A percentile compares a stretch with the other conserved stretches of the same genome.
phyloP scores from a whole-genome alignment of 2,888 invertebrate genomes.

The Drosophila neonasuta region DNA sequence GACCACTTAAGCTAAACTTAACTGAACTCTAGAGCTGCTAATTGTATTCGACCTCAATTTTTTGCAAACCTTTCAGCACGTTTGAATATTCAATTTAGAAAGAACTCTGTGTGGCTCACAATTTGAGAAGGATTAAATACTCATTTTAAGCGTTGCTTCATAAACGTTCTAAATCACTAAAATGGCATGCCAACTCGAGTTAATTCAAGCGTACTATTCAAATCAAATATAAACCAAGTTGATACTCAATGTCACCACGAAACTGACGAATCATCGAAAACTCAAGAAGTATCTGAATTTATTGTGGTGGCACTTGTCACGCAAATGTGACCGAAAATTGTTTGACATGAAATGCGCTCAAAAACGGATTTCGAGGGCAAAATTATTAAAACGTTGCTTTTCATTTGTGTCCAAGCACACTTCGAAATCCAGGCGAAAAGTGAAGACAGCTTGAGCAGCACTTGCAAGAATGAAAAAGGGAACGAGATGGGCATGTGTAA shows the following conservation, averaged over 20 bases:
- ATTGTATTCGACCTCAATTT: too few relatives aligned
- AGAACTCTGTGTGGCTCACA: background rate
- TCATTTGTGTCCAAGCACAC: slow-evolving; percentile 61
- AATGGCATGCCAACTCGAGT: background rate
- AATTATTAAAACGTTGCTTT: slow-evolving; percentile 76
- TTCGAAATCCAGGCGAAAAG: slow-evolving; percentile 31
- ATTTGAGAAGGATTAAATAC: too few relatives aligned
- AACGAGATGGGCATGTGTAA: background rate
- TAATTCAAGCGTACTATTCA: slow-evolving; percentile 13
- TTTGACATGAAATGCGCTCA: slow-evolving; percentile 55
- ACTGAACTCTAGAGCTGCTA: too few relatives aligned
- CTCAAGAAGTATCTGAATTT: slow-evolving; percentile 14
- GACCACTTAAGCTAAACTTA: too few relatives aligned
- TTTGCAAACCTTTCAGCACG: background rate
- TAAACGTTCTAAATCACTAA: background rate
- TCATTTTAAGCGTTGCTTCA: too few relatives aligned
- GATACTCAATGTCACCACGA: slow-evolving; percentile 40
- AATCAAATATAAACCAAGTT: slow-evolving; percentile 17
- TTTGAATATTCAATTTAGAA: background rate
- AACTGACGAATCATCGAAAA: slow-evolving; percentile 44
- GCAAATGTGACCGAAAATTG: slow-evolving; percentile 77
- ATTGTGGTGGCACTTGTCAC: slow-evolving; percentile 58
- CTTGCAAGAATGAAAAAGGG: slow-evolving; percentile 11
- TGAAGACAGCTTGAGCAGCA: slow-evolving; percentile 50
- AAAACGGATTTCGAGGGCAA: slow-evolving; percentile 61